phyloP scores from a whole-genome alignment of 1,140 invertebrate genomes.

The Drosophila melanica region DNA sequence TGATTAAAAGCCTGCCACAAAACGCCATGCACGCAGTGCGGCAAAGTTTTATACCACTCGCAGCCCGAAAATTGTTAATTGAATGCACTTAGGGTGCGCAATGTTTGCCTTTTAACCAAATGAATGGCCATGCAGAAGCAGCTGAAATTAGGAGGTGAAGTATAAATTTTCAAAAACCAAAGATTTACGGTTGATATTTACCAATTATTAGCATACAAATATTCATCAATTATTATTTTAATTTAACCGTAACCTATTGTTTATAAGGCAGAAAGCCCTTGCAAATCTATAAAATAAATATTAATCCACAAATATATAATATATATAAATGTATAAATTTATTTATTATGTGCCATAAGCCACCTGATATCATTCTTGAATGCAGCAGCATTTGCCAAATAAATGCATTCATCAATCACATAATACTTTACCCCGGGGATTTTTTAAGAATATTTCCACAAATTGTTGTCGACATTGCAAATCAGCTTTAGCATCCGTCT shows the following conservation, averaged over 20 bases:
- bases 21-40: slow-evolving; percentile 33
- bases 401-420: slow-evolving; percentile 11
- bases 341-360: no score
- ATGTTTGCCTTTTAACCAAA: slow-evolving; percentile 65
- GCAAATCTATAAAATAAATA: no score
- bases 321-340: no score
- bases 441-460: background rate
- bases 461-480: slow-evolving; percentile 3
- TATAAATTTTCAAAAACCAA: no score
- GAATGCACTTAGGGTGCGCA: slow-evolving; percentile 68
- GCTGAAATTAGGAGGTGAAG: slow-evolving; percentile 1
- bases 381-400: background rate
- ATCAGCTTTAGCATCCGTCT: background rate
- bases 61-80: slow-evolving; percentile 70
- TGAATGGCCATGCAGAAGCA: slow-evolving; percentile 38
- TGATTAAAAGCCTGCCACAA: slow-evolving; percentile 68
- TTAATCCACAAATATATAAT: no score
- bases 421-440: background rate
- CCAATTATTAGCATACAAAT: background rate
- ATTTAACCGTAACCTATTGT: no score
- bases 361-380: no score
- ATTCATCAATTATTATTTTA: no score
- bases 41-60: slow-evolving; percentile 56
- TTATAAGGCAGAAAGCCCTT: no score
- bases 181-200: background rate